phyloP scores from a whole-genome alignment of 2,113 vertebrate genomes.

The Sclerurus mexicanus region DNA sequence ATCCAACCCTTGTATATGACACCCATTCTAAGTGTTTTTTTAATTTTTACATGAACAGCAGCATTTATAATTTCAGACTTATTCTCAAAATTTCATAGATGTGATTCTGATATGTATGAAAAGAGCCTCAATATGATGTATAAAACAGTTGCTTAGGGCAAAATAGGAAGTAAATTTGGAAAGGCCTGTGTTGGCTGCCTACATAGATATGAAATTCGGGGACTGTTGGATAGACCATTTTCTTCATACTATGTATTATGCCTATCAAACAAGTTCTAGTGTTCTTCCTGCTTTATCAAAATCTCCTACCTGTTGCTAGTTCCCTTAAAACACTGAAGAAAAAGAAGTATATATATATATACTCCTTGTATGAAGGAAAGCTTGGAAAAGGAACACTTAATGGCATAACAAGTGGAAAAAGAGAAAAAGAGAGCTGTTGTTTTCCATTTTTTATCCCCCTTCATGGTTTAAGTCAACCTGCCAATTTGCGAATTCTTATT shows the following conservation, averaged over 20 bases:
- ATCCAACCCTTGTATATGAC: neutral
- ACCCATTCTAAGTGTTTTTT: neutral
- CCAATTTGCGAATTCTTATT: neutral
- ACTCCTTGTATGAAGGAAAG: neutral
- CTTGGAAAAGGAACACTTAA: neutral
- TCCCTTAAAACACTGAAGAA: neutral
- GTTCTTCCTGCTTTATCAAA: neutral
- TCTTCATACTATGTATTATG: neutral
- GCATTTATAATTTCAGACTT: neutral
- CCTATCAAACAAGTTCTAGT: neutral
- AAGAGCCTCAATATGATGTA: neutral
- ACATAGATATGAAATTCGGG: neutral
- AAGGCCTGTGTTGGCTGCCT: neutral
- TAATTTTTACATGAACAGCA: neutral
- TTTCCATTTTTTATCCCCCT: neutral
- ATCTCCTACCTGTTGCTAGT: neutral
- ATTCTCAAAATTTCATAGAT: neutral
- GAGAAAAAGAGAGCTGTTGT: neutral
- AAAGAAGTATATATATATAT: neutral
- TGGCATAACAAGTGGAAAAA: neutral
- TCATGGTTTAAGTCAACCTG: neutral
- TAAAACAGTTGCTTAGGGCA: neutral
- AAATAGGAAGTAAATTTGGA: neutral
- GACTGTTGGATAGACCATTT: neutral
- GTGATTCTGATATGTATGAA: neutral